These are phyloP conservation scores for Chalcis sispes DNA, from an alignment of 2,888 invertebrate genomes.

Conservation along the genomic window DNA sequence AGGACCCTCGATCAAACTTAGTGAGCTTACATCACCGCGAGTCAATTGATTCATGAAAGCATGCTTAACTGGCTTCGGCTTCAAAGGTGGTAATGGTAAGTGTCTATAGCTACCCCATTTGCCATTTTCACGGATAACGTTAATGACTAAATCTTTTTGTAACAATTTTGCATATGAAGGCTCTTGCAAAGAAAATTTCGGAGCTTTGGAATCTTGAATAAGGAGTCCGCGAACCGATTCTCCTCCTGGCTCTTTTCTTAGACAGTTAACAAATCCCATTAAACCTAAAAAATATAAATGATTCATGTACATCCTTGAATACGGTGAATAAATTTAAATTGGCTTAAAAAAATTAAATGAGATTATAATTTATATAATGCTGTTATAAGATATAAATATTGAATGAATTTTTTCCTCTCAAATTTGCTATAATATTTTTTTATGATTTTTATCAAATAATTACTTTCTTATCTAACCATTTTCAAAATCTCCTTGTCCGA, in stretches of 20 bases:
- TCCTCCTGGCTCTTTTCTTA: slow-evolving; percentile 86
- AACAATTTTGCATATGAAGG: slow-evolving; percentile 83
- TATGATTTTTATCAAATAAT: not conserved
- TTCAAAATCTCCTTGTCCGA: slow-evolving; percentile 82
- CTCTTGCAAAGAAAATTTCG: slow-evolving; percentile 81
- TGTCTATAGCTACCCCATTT: slow-evolving; percentile 90
- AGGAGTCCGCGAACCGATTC: slow-evolving; percentile 80
- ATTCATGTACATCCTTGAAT: no score
- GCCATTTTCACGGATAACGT: slow-evolving; percentile 80
- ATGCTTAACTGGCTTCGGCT: slow-evolving; percentile 79
- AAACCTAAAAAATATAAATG: slow-evolving; percentile 71
- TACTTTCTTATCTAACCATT: slow-evolving; percentile 75
- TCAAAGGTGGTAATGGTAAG: slow-evolving; percentile 79
- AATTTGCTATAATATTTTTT: no score
- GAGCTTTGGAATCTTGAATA: slow-evolving; percentile 80
- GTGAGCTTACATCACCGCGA: slow-evolving; percentile 90
- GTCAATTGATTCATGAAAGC: slow-evolving; percentile 87
- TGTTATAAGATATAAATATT: not conserved
- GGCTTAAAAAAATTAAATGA: not conserved
- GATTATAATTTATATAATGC: not conserved
- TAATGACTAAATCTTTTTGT: slow-evolving; percentile 86
- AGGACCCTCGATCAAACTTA: slow-evolving; percentile 88
- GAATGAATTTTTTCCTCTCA: no score
- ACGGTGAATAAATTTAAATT: not conserved
- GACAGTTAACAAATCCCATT: slow-evolving; percentile 90